A percentile compares a stretch with the other conserved stretches of the same genome.
These are phyloP conservation scores for Ethmia dodecea DNA, from an alignment of 2,888 invertebrate species.

Conservation along the genomic window DNA sequence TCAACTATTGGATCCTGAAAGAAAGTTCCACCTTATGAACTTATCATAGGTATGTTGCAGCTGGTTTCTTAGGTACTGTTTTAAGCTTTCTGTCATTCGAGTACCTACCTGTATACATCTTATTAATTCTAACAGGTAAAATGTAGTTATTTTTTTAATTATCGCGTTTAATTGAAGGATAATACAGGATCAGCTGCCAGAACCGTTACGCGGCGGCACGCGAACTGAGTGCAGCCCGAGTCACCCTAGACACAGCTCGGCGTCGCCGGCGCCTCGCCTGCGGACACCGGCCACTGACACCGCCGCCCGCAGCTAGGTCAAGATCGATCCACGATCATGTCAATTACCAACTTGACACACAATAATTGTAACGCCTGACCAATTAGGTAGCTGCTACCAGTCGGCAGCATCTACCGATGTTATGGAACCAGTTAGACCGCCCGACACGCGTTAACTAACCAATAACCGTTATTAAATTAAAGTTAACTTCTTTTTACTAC, in stretches of 20 bases:
- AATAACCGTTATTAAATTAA: constrained; percentile 34
- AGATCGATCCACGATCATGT: constrained; percentile 31
- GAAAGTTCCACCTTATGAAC: too few relatives aligned
- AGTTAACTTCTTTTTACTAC: constrained; percentile 29
- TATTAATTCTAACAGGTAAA: too few relatives aligned
- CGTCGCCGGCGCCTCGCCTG: constrained; percentile 11
- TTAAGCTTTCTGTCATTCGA: too few relatives aligned
- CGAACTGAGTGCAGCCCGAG: constrained; percentile 33
- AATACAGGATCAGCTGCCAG: constrained; percentile 62
- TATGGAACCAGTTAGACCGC: constrained; percentile 42
- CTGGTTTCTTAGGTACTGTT: too few relatives aligned
- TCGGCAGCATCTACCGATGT: constrained; percentile 39
- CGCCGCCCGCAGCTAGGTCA: constrained; percentile 33
- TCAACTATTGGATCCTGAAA: too few relatives aligned
- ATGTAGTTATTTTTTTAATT: constrained; percentile 18
- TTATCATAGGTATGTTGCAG: too few relatives aligned
- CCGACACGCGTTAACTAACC: constrained; percentile 42
- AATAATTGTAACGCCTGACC: constrained; percentile 59
- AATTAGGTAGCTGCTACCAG: constrained; percentile 39
- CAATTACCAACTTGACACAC: constrained; percentile 51
- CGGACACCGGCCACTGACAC: constrained; percentile 17
- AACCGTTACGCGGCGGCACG: constrained; percentile 60
- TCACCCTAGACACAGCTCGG: constrained; percentile 13
- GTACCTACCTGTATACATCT: too few relatives aligned
- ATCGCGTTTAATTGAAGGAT: constrained; percentile 59